Base-by-base conservation (phyloP, 2,113 vertebrate genomes). In the Eulacestoma nigropectus region DNA sequence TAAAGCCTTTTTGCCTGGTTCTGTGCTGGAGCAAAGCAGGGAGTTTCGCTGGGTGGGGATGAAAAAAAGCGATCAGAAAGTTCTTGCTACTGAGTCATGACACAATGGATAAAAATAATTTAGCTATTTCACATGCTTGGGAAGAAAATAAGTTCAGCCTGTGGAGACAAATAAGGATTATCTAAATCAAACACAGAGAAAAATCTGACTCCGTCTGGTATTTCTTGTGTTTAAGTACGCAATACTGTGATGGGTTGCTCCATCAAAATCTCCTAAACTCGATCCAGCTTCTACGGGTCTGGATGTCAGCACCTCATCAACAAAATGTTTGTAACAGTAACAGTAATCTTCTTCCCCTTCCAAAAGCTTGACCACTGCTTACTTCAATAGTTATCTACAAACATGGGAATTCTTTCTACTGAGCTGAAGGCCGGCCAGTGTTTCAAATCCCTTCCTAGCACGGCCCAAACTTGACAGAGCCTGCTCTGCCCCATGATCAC, bases 161-260 rank as follows among this genome's bases (percentile, higher is more conserved):
- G 62, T 41, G n/a, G 69, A 89, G 78, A 92, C 42, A 91, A 95
- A 91, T 1, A 79, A n/a, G 46, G 70, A 82, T 96, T 97, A 93
- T 78, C 88, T 91, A 91, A 94, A 86, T 72, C 59, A 95, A 96
- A 93, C 63, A 89, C 33, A 92, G 73, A 70, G 72, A 69, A 87
- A 89, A 72, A 59, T 90, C 78, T 78, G 85, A 95, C 25, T 63
- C 52, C 5, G 63, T 26, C 62, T 76, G 64, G 52, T 64, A 63
- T 94, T 78, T 89, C 59, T 95, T 55, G 52, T 55, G 27, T 77
- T 81, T 83, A 85, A 89, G 18, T 73, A 79, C 0, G 0, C 13
- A 59, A 9, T 25, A 30, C 30, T 53, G 16, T 13, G 74, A 90
- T 29, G 60, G 77, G 53, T 84, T 4, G 1, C 62, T 92, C 37